phyloP scores from a whole-genome alignment of 2,888 invertebrate species.

The Rutpela maculata region DNA sequence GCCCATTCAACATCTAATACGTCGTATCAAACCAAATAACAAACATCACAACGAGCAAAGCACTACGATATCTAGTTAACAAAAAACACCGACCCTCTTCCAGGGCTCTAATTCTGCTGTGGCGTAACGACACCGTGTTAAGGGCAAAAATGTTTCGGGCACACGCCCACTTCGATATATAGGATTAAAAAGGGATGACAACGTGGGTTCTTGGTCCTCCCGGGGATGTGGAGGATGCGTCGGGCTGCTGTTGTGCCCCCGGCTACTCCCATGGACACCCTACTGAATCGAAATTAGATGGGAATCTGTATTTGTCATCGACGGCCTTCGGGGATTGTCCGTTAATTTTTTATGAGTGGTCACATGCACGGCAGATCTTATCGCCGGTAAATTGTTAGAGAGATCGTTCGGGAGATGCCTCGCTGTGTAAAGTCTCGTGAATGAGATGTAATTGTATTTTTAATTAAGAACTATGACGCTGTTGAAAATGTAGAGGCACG shows the following conservation, averaged over 20 bases:
- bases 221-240: not conserved
- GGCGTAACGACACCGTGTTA: constrained; percentile 21
- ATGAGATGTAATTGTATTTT: too few relatives aligned
- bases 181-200: constrained; percentile 24
- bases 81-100: constrained; percentile 7
- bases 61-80: not conserved
- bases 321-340: constrained; percentile 45
- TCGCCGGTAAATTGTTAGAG: constrained; percentile 8
- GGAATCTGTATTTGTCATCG: constrained; percentile 57
- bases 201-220: constrained; percentile 13
- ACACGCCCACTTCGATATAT: constrained; percentile 13
- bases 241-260: constrained; percentile 24
- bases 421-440: not conserved
- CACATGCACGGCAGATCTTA: constrained; percentile 23
- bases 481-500: too few relatives aligned
- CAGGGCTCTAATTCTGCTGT: constrained; percentile 1
- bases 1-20: not conserved
- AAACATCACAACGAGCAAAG: not conserved
- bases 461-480: too few relatives aligned
- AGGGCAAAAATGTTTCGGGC: constrained; percentile 23
- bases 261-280: constrained; percentile 40
- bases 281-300: constrained; percentile 55
- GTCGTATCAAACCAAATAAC: not conserved
- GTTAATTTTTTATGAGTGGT: constrained; percentile 56
- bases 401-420: not conserved